Conservation (phyloP, 1,140 invertebrate species). For the Cotesia typhae region DNA sequence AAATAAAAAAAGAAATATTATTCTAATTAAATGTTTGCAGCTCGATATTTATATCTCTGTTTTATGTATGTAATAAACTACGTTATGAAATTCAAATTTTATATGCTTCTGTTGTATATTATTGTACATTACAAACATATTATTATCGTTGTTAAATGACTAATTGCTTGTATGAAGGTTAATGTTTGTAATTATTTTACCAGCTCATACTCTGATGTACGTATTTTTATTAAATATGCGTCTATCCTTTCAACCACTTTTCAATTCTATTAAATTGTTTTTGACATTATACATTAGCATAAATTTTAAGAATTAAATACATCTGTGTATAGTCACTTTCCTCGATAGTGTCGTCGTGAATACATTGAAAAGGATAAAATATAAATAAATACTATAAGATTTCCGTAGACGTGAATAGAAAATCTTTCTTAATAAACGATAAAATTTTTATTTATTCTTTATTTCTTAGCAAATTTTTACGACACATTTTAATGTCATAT, state of each 20-base stretch:
- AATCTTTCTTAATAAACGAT: too few species aligned
- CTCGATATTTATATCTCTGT: slow-evolving; percentile 40
- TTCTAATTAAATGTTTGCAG: slow-evolving; percentile 33
- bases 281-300: not conserved
- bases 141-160: slow-evolving; percentile 43
- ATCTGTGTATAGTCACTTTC: too few species aligned
- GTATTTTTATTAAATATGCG: slow-evolving; percentile 17
- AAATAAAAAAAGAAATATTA: not conserved
- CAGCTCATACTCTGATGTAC: not conserved
- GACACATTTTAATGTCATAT: too few species aligned
- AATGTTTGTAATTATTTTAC: slow-evolving; percentile 27
- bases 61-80: slow-evolving; percentile 44
- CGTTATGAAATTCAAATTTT: slow-evolving; percentile 59
- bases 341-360: too few species aligned
- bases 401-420: too few species aligned
- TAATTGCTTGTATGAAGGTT: slow-evolving; percentile 34
- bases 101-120: slow-evolving; percentile 58
- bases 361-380: too few species aligned
- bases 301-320: not conserved
- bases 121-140: slow-evolving; percentile 37
- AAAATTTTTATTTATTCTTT: too few species aligned
- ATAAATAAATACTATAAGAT: too few species aligned
- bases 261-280: slow-evolving; percentile 1
- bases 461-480: too few species aligned
- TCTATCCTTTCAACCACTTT: not conserved